Evolutionary conservation across 2,113 vertebrate genomes (phyloP).

Genomic region (Neotoma lepida): DNA sequence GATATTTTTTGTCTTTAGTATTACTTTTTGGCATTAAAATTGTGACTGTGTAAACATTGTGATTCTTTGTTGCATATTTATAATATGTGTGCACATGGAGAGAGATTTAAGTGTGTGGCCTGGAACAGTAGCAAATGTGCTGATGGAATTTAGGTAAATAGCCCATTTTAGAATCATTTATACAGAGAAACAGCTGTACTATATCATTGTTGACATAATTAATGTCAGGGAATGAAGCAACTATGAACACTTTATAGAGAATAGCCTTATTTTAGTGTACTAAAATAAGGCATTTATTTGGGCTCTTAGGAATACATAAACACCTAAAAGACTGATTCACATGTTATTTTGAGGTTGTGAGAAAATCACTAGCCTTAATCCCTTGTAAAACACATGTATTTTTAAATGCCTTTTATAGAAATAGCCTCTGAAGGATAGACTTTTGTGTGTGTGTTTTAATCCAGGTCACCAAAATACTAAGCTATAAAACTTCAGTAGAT

Average conservation of each 20-base stretch:
- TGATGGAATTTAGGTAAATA: neutral
- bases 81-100: neutral
- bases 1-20: neutral
- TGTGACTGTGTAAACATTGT: neutral
- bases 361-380: neutral
- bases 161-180: neutral
- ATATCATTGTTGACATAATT: neutral
- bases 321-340: neutral
- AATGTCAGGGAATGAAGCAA: neutral
- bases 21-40: neutral
- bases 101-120: neutral
- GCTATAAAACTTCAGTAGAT: neutral
- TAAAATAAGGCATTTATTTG: neutral
- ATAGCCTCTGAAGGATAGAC: neutral
- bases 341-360: neutral
- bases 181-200: neutral
- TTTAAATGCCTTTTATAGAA: neutral
- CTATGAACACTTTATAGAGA: neutral
- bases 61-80: neutral
- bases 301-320: constrained; percentile 5
- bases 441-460: neutral
- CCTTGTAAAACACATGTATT: neutral
- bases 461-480: neutral
- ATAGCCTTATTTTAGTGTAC: neutral
- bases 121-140: neutral